Conservation (phyloP, 2,113 vertebrate species). For the Rhinogobius similis region DNA sequence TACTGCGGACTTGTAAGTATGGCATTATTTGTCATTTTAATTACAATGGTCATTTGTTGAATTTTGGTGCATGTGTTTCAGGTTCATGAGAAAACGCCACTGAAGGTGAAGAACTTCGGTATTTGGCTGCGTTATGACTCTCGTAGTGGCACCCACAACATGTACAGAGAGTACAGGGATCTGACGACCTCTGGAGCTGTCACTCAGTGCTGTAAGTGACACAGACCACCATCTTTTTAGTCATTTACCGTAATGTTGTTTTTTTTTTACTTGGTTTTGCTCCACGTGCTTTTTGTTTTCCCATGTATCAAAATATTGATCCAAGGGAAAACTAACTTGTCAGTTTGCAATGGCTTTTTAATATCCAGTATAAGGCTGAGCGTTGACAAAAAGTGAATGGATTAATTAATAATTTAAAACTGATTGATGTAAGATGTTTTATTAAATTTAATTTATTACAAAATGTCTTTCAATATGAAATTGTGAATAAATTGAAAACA, state of each 20-base stretch:
- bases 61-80: slow-evolving; percentile 44
- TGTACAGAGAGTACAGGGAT: slow-evolving; percentile 98
- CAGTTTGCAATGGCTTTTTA: too few species aligned
- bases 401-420: too few species aligned
- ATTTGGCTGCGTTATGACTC: slow-evolving; percentile 99
- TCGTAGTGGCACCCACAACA: slow-evolving; percentile 97
- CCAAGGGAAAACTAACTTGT: too few species aligned
- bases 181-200: slow-evolving; percentile 94
- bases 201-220: slow-evolving; percentile 95
- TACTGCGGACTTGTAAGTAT: slow-evolving; percentile 92
- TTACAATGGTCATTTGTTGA: not conserved
- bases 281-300: too few species aligned
- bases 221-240: not conserved
- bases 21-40: not conserved
- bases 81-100: slow-evolving; percentile 93
- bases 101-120: slow-evolving; percentile 96
- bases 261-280: not conserved
- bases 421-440: too few species aligned
- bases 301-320: too few species aligned
- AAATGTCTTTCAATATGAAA: too few species aligned
- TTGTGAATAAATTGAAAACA: too few species aligned
- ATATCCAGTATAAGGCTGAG: too few species aligned
- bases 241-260: too few species aligned
- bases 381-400: too few species aligned
- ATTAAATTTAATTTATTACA: too few species aligned